These are phyloP conservation scores for Candoia aspera DNA, from an alignment of 2,113 vertebrate genomes.

Conservation along the genomic window DNA sequence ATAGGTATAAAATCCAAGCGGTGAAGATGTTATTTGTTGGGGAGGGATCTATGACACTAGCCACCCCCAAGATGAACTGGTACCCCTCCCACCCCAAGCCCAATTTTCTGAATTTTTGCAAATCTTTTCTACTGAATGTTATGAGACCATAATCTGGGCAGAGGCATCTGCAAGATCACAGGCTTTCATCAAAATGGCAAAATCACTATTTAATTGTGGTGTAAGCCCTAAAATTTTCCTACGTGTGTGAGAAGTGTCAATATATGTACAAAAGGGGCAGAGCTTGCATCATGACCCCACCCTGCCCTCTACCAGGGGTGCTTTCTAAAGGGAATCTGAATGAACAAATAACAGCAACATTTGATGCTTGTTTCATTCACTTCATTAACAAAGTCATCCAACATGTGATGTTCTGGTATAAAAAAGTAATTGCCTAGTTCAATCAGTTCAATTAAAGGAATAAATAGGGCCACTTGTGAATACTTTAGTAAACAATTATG, in stretches of 20 bases:
- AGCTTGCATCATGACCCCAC: background rate
- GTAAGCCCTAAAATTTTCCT: background rate
- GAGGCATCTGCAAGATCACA: background rate
- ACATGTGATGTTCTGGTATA: background rate
- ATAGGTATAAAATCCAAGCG: too few species aligned
- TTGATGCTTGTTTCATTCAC: background rate
- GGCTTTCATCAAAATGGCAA: background rate
- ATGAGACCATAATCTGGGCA: background rate
- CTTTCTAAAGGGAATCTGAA: background rate
- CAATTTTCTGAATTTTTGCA: background rate
- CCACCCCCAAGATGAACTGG: too few species aligned
- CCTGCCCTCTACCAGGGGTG: background rate
- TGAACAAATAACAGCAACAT: background rate
- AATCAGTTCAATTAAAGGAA: background rate
- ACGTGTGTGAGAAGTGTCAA: background rate
- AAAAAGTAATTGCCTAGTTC: background rate
- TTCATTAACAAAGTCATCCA: background rate
- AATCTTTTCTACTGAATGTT: background rate
- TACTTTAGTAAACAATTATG: background rate
- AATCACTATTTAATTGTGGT: background rate
- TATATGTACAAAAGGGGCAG: background rate
- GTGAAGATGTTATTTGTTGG: too few species aligned
- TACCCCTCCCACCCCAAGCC: too few species aligned
- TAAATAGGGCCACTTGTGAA: background rate
- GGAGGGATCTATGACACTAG: too few species aligned